These are phyloP conservation scores for Forbesichthys agassizii DNA, from an alignment of 2,113 vertebrate genomes.

Conservation along the genomic window DNA sequence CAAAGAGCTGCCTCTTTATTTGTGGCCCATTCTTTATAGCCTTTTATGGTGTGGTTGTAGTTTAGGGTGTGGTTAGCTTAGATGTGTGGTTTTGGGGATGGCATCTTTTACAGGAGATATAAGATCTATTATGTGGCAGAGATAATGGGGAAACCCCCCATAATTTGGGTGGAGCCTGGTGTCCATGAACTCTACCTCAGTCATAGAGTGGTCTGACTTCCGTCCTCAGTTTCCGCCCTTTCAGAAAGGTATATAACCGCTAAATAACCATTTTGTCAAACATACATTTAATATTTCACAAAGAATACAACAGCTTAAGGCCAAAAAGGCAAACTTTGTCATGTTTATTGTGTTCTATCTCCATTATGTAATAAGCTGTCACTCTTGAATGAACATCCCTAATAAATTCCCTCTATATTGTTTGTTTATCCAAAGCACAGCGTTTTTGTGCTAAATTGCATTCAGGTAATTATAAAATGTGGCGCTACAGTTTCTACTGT, in stretches of 20 bases:
- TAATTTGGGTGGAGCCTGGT: slow-evolving; percentile 16
- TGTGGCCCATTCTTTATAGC: too few species aligned
- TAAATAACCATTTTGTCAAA: neutral
- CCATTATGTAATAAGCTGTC: too few species aligned
- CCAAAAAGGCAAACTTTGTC: neutral
- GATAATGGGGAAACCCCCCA: slow-evolving; percentile 35
- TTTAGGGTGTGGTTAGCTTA: slow-evolving; percentile 17
- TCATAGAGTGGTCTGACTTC: slow-evolving; percentile 2
- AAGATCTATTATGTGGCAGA: slow-evolving; percentile 14
- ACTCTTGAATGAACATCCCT: too few species aligned
- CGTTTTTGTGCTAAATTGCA: slow-evolving; percentile 21
- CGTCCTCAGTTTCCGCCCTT: neutral
- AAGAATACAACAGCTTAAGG: neutral
- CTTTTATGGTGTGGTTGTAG: too few species aligned
- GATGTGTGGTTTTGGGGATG: slow-evolving; percentile 10
- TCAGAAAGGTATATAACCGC: neutral
- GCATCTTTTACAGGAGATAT: slow-evolving; percentile 9
- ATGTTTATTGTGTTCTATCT: too few species aligned
- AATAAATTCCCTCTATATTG: neutral
- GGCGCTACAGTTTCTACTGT: slow-evolving; percentile 14
- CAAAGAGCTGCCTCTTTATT: too few species aligned
- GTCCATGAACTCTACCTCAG: neutral
- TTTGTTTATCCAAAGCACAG: slow-evolving; percentile 18
- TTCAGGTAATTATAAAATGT: slow-evolving; percentile 33
- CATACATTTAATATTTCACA: neutral